Percentiles rank a stretch among this genome's conserved stretches.
These are phyloP conservation scores for Erethizon dorsatum DNA, from an alignment of 2,797 vertebrate species.

Conservation along the genomic window DNA sequence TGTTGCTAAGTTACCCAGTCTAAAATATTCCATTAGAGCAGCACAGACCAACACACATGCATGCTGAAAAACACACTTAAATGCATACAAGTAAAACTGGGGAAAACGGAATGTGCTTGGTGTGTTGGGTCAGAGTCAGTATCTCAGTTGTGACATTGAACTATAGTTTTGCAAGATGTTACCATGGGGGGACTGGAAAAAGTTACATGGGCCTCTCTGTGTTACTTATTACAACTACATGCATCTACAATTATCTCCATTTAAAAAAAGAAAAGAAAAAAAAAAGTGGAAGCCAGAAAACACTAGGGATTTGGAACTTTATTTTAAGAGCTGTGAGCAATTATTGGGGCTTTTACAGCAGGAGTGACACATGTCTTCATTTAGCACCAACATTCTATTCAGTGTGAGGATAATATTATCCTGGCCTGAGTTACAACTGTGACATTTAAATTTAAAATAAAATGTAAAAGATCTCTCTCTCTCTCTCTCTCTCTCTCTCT, in stretches of 20 bases:
- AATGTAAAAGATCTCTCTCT: slow-evolving; percentile 22
- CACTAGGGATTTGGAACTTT: slow-evolving; percentile 37
- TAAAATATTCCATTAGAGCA: neutral
- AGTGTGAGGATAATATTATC: slow-evolving; percentile 49
- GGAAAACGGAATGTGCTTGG: neutral
- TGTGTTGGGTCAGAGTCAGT: too few relatives aligned
- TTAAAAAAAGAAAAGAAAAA: neutral
- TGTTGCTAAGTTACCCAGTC: neutral
- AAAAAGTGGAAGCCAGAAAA: slow-evolving; percentile 13
- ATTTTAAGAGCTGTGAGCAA: slow-evolving; percentile 60
- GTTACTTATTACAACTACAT: slow-evolving; percentile 2
- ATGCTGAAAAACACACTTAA: neutral
- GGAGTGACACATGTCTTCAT: slow-evolving; percentile 57
- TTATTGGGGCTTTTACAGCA: slow-evolving; percentile 48
- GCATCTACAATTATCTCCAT: slow-evolving; percentile 46
- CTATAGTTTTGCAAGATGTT: neutral
- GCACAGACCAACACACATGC: neutral
- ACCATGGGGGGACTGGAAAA: neutral
- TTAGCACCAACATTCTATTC: slow-evolving; percentile 66
- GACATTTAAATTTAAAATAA: slow-evolving; percentile 79
- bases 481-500: too few relatives aligned
- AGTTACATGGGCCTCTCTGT: neutral
- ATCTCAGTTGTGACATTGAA: neutral
- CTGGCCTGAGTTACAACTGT: slow-evolving; percentile 70
- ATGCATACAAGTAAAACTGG: neutral